Evolutionary conservation across 2,888 invertebrate genomes (phyloP).

Genomic region (Pristionchus mayeri): DNA sequence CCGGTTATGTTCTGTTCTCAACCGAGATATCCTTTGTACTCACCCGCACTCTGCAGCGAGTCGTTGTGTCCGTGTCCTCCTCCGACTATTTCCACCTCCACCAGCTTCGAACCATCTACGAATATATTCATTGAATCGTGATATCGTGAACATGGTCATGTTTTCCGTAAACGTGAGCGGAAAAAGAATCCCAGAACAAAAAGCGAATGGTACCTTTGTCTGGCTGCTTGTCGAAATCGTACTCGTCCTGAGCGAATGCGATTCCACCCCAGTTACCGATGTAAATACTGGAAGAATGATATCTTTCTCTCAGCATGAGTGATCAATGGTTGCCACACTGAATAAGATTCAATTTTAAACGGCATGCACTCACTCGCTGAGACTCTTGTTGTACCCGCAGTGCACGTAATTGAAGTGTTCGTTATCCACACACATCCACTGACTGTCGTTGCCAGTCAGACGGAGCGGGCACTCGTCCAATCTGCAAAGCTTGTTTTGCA

Average conservation of each 20-base stretch:
- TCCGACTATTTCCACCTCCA: constrained; percentile 86
- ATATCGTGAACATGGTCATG: no score
- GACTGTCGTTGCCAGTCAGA: constrained; percentile 65
- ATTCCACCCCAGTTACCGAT: constrained; percentile 96
- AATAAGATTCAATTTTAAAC: neutral
- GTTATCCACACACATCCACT: constrained; percentile 86
- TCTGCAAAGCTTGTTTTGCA: neutral
- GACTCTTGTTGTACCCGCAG: constrained; percentile 83
- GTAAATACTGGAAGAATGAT: constrained; percentile 75
- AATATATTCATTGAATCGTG: no score
- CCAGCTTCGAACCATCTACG: constrained; percentile 85
- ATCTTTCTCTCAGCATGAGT: neutral
- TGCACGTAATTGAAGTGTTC: constrained; percentile 91
- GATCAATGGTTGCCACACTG: neutral
- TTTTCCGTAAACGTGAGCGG: no score
- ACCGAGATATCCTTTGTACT: neutral
- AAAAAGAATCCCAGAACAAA: neutral
- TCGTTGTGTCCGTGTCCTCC: constrained; percentile 96
- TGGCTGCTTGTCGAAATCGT: constrained; percentile 60
- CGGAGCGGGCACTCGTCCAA: constrained; percentile 60
- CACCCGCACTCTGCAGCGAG: constrained; percentile 81
- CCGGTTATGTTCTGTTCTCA: neutral
- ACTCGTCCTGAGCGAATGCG: constrained; percentile 79
- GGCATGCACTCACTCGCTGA: constrained; percentile 77
- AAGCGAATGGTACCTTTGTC: constrained; percentile 51